Conservation (phyloP, 1,140 invertebrate genomes). For the Acromyrmex heyeri region DNA sequence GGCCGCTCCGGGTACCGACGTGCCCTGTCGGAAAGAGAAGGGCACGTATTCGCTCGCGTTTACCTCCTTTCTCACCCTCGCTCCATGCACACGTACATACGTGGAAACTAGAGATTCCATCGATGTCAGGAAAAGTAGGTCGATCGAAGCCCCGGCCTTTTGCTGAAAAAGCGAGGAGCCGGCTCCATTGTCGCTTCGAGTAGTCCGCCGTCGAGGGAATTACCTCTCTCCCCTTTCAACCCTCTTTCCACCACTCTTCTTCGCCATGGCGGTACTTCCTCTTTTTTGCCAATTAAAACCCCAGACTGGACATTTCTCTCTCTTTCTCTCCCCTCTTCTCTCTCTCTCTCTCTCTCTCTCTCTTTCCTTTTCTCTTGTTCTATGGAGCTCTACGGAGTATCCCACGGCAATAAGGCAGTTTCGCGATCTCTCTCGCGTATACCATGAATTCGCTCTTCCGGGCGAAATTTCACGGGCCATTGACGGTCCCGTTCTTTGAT, state of each 20-base stretch:
- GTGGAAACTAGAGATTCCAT: constrained; percentile 65
- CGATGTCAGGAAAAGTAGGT: constrained; percentile 66
- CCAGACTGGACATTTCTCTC: constrained; percentile 49
- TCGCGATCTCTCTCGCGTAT: constrained; percentile 30
- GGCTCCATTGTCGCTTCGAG: constrained; percentile 68
- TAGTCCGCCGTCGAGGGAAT: constrained; percentile 65
- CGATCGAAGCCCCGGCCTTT: constrained; percentile 69
- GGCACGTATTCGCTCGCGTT: constrained; percentile 29
- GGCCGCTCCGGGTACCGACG: constrained; percentile 32
- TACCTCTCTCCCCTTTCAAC: constrained; percentile 52
- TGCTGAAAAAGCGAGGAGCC: constrained; percentile 65
- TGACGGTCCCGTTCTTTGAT: constrained; percentile 58
- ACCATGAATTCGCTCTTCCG: constrained; percentile 49
- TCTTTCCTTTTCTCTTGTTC: no score
- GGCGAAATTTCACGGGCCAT: constrained; percentile 66
- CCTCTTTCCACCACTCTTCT: constrained; percentile 7
- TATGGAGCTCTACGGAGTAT: background rate
- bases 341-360: background rate
- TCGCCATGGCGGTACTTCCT: constrained; percentile 7
- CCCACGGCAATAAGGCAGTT: constrained; percentile 64
- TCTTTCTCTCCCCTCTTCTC: background rate
- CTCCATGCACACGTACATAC: constrained; percentile 6
- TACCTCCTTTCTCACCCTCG: constrained; percentile 3
- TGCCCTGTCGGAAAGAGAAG: constrained; percentile 40
- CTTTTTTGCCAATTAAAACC: constrained; percentile 68